Conservation (phyloP, 2,113 vertebrate species). For the Chionodraco myersi region DNA sequence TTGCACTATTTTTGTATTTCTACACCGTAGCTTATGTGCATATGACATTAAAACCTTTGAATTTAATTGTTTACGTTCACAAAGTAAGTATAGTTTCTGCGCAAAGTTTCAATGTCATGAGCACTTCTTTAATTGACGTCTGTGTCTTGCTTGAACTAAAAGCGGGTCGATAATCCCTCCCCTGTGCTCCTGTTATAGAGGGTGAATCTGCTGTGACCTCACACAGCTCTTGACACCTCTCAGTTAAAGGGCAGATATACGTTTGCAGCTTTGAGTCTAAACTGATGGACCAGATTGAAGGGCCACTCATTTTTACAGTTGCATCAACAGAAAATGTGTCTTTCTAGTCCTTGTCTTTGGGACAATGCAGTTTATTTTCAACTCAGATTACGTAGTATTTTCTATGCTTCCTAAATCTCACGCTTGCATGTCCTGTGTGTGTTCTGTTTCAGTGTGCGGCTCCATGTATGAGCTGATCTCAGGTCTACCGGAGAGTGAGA, state of each 20-base stretch:
- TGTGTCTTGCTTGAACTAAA: neutral
- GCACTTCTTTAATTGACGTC: neutral
- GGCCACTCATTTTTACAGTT: neutral
- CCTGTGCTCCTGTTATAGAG: neutral
- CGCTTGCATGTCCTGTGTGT: neutral
- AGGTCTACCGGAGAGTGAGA: constrained; percentile 58
- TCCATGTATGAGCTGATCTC: constrained; percentile 84
- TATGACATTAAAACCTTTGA: no score
- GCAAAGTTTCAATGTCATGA: no score
- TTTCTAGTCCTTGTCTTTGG: neutral
- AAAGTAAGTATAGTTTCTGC: no score
- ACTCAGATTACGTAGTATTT: neutral
- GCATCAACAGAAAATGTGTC: neutral
- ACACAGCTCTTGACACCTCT: neutral
- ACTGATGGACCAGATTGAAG: neutral
- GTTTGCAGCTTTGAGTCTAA: neutral
- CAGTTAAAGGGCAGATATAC: neutral
- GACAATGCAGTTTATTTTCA: neutral
- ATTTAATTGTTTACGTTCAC: no score
- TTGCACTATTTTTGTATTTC: no score
- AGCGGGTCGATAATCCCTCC: neutral
- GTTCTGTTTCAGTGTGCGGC: constrained; percentile 84
- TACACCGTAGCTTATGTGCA: no score
- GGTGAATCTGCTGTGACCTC: neutral
- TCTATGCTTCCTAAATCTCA: neutral